Evolutionary conservation across 1,140 invertebrate genomes (phyloP), one percentile per base, ranked within the genome.

Genomic region (Diprion similis): DNA sequence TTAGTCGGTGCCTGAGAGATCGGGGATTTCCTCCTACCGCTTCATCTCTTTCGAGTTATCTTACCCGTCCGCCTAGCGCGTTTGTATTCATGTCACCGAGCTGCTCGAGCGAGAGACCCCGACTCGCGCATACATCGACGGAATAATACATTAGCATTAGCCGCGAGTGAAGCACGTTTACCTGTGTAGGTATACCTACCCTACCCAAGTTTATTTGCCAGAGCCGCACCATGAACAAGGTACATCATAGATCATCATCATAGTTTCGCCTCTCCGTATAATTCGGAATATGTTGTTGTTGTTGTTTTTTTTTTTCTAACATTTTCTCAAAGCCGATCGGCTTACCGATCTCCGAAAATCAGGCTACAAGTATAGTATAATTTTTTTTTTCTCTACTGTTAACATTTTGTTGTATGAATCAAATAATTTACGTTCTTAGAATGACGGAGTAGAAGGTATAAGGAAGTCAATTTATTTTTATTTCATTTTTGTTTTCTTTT

Each of bases 1-100:
- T 59, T 17, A 59, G n/a, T 9, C 51, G 51, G 9, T 9, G 24
- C 11, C 51, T 8, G 9, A 15, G 9, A 15, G n/a, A 1, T 17
- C 51, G 11, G 11, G n/a, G 51, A 59, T 59, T 59, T 59, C 51
- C 9, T 59, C 11, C 51, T 17, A 0, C 4, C 51, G 51, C 51
- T 17, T 59, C 51, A 17, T 59, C 3, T 59, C 51, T 37, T 37
- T 37, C 24, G 24, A 37, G 24, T 37, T 37, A 37, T 37, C n/a
- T 13, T 59, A 9, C 9, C 51, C 51, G n/a, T 17, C n/a, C n/a
- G 11, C 3, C 51, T 15, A 15, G 13, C 24, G 15, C 59, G 59
- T 73, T 73, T 15, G 72, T 73, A 73, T 73, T 73, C 67, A 73
- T 37, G 11, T 24, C 67, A 37, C 18, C 10, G n/a, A 19, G 66